Percentiles rank a stretch among this genome's conserved stretches.
phyloP scores from a whole-genome alignment of 2,888 invertebrate species.

The Temnothorax unifasciatus region DNA sequence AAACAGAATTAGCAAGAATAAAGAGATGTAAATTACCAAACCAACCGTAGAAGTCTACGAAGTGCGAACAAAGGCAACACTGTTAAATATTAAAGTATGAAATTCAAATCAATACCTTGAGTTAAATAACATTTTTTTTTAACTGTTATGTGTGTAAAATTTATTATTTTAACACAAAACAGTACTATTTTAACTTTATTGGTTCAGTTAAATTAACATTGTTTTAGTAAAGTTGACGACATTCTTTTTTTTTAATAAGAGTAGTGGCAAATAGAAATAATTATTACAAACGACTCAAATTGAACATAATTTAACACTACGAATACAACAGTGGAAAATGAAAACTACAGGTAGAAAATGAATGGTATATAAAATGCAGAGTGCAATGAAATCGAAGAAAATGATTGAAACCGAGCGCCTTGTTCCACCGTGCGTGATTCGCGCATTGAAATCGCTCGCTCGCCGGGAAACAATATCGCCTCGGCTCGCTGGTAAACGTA shows the following conservation, averaged over 20 bases:
- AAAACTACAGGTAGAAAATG: neutral
- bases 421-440: neutral
- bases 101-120: too few species aligned
- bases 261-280: too few species aligned
- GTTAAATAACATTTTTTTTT: too few species aligned
- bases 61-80: neutral
- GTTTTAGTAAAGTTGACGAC: too few species aligned
- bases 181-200: too few species aligned
- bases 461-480: conserved; percentile 33
- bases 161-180: too few species aligned
- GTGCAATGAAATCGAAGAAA: neutral
- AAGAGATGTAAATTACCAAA: neutral
- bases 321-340: neutral
- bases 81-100: too few species aligned
- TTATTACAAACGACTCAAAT: too few species aligned
- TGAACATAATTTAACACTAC: too few species aligned
- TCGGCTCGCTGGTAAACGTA: conserved; percentile 26
- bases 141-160: too few species aligned
- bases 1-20: conserved; percentile 8
- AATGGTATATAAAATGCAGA: neutral
- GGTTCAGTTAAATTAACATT: too few species aligned
- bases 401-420: neutral
- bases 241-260: too few species aligned
- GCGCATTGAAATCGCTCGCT: conserved; percentile 20
- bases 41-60: neutral